A percentile compares a stretch with the other conserved stretches of the same genome.
phyloP scores from a whole-genome alignment of 2,888 invertebrate species.

The Hydropsyche betteni region DNA sequence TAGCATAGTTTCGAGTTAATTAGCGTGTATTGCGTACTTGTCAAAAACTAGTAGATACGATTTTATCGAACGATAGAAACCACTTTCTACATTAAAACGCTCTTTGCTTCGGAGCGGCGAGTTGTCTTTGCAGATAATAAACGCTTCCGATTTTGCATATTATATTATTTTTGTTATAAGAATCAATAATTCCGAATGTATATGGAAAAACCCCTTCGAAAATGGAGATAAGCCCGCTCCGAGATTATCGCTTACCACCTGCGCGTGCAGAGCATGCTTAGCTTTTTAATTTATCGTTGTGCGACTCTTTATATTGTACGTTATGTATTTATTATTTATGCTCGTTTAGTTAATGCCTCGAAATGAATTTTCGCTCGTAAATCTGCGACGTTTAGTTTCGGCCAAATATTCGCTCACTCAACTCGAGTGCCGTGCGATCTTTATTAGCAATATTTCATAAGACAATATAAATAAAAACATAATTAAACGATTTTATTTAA shows the following conservation, averaged over 20 bases:
- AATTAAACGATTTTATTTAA: too few species aligned
- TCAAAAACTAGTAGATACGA: slow-evolving; percentile 39
- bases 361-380: slow-evolving; percentile 46
- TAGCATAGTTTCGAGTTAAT: slow-evolving; percentile 43
- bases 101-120: slow-evolving; percentile 36
- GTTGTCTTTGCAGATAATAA: slow-evolving; percentile 32
- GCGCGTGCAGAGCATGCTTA: too few species aligned
- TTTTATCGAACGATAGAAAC: slow-evolving; percentile 42
- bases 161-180: not conserved
- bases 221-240: too few species aligned
- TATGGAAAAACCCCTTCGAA: too few species aligned
- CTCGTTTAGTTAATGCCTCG: slow-evolving; percentile 41
- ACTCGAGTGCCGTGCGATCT: too few species aligned
- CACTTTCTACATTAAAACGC: slow-evolving; percentile 47
- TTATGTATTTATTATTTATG: slow-evolving; percentile 37
- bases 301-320: slow-evolving; percentile 1
- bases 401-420: slow-evolving; percentile 26
- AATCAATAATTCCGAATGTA: too few species aligned
- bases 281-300: not conserved
- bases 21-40: slow-evolving; percentile 38
- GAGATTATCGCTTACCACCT: too few species aligned
- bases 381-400: slow-evolving; percentile 38
- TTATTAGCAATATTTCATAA: too few species aligned
- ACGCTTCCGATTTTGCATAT: slow-evolving; percentile 20
- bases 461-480: too few species aligned